phyloP scores from a whole-genome alignment of 1,140 invertebrate species.

The Caenorhabditis latens region DNA sequence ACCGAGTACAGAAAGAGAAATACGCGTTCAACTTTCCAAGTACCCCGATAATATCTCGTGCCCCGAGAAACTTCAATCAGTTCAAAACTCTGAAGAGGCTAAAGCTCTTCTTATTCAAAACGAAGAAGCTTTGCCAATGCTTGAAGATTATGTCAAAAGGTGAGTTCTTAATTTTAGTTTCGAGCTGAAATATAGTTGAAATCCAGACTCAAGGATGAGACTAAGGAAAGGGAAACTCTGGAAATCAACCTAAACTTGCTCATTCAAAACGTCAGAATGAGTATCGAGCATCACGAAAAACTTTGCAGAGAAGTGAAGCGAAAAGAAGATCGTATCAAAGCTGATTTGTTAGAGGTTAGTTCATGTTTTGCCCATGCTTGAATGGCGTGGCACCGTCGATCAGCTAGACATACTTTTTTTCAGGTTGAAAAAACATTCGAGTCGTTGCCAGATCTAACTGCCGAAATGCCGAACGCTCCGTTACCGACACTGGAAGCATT shows the following conservation, averaged over 20 bases:
- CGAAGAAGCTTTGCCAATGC: conserved; percentile 40
- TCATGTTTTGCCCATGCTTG: neutral
- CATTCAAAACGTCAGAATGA: conserved; percentile 47
- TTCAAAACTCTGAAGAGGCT: conserved; percentile 64
- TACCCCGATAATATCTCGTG: conserved; percentile 72
- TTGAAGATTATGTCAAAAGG: conserved; percentile 60
- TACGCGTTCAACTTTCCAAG: conserved; percentile 21
- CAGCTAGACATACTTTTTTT: neutral
- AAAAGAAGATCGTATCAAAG: conserved; percentile 54
- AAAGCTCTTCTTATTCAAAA: conserved; percentile 63
- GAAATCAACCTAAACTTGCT: conserved; percentile 53
- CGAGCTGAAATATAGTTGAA: neutral
- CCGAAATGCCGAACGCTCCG: neutral
- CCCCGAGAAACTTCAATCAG: conserved; percentile 63
- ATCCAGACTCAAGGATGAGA: conserved; percentile 48
- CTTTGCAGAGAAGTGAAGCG: conserved; percentile 53
- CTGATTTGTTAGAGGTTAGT: conserved; percentile 38
- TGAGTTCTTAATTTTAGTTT: neutral
- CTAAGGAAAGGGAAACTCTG: conserved; percentile 45
- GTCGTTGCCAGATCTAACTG: conserved; percentile 53
- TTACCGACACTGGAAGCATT: conserved; percentile 48
- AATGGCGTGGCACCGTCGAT: no score
- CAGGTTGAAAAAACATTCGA: conserved; percentile 59
- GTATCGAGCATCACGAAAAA: conserved; percentile 44
- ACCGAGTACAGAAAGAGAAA: conserved; percentile 54